Conservation (phyloP, 1,140 invertebrate genomes). For the Bombyx mandarina region DNA sequence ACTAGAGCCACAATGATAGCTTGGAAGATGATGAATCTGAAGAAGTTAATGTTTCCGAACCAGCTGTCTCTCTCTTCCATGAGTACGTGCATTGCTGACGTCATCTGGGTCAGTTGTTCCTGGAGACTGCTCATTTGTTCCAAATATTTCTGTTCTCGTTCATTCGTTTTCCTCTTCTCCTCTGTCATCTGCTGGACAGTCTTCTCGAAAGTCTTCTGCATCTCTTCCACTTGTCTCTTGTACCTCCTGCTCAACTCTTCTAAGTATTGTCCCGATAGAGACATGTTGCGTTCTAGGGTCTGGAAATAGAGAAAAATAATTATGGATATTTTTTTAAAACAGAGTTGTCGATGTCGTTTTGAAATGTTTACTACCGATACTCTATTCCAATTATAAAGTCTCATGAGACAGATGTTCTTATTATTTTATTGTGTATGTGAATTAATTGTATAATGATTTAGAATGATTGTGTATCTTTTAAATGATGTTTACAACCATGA, state of each 20-base stretch:
- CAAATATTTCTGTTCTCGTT: conserved; percentile 77
- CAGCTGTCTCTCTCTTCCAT: conserved; percentile 77
- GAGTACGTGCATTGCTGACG: conserved; percentile 70
- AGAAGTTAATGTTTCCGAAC: conserved; percentile 72
- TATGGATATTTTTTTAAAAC: too few species aligned
- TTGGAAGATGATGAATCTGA: conserved; percentile 64
- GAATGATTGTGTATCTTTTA: too few species aligned
- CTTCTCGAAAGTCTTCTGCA: conserved; percentile 88
- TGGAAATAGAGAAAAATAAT: conserved; percentile 53
- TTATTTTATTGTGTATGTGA: too few species aligned
- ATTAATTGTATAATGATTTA: too few species aligned
- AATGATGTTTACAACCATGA: too few species aligned
- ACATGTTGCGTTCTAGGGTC: conserved; percentile 96
- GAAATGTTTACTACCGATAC: too few species aligned
- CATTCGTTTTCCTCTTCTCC: conserved; percentile 78
- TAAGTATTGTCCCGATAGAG: conserved; percentile 93
- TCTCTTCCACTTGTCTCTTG: conserved; percentile 96
- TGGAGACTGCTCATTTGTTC: conserved; percentile 75
- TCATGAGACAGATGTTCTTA: too few species aligned
- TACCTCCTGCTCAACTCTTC: conserved; percentile 95
- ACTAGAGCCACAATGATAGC: conserved; percentile 41
- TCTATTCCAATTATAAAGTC: too few species aligned
- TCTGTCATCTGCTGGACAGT: conserved; percentile 83
- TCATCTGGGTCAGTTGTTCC: conserved; percentile 75
- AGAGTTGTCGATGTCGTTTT: too few species aligned